These are phyloP conservation scores for Cetonia aurata DNA, from an alignment of 2,888 invertebrate genomes.

Conservation along the genomic window DNA sequence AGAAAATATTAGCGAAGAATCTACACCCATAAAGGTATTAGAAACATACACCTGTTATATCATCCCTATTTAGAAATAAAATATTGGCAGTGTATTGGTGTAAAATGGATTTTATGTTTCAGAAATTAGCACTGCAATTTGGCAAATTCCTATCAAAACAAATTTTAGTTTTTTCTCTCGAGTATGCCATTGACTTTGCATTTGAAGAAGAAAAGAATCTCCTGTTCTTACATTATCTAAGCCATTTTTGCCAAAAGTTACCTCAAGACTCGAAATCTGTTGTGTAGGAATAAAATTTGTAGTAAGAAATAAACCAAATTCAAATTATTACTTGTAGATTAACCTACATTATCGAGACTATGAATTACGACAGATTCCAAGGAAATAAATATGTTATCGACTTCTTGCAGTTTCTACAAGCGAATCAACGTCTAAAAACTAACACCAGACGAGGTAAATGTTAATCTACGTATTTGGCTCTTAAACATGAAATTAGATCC, in stretches of 20 bases:
- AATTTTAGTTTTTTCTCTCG: neutral
- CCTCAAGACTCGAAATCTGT: neutral
- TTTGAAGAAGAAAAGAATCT: neutral
- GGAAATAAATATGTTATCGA: conserved; percentile 9
- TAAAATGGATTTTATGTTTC: neutral
- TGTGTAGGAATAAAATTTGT: conserved; percentile 9
- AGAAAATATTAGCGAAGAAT: neutral
- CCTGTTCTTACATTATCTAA: conserved; percentile 1
- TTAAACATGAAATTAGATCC: too few relatives aligned
- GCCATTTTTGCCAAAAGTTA: neutral
- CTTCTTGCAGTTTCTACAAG: neutral
- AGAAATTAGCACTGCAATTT: conserved; percentile 14
- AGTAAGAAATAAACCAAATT: neutral
- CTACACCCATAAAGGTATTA: neutral
- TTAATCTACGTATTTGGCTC: too few relatives aligned
- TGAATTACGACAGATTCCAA: conserved; percentile 1
- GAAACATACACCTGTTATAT: neutral
- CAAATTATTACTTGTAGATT: neutral
- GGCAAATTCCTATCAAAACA: conserved; percentile 1
- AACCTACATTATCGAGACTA: neutral
- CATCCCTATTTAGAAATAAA: neutral
- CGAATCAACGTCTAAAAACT: too few relatives aligned
- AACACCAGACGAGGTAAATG: too few relatives aligned
- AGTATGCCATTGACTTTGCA: conserved; percentile 1
- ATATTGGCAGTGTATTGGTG: too few relatives aligned